These are phyloP conservation scores for Ectropis crepuscularia DNA, from an alignment of 2,888 invertebrate species.

Conservation along the genomic window DNA sequence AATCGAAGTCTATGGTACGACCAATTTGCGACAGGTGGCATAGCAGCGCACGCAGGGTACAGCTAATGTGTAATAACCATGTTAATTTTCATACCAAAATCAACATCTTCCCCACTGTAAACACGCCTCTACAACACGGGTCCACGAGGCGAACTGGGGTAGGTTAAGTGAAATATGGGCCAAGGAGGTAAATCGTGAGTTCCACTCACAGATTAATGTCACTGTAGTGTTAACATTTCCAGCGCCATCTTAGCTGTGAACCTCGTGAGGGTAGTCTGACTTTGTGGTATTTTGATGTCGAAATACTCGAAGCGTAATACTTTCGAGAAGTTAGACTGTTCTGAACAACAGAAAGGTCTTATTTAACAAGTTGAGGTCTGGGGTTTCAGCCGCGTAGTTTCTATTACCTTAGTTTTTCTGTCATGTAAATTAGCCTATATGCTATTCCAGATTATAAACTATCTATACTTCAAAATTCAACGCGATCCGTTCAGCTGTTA, in stretches of 20 bases:
- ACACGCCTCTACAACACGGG: conserved; percentile 11
- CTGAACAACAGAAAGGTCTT: too few species aligned
- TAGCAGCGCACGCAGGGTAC: too few species aligned
- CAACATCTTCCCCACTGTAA: conserved; percentile 4
- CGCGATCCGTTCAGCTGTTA: too few species aligned
- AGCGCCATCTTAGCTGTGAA: conserved; percentile 36
- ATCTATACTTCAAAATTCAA: too few species aligned
- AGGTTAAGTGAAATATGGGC: conserved; percentile 55
- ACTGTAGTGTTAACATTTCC: conserved; percentile 36
- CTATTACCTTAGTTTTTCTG: too few species aligned
- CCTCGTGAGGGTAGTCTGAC: conserved; percentile 5
- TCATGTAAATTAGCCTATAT: too few species aligned
- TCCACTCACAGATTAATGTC: conserved; percentile 46
- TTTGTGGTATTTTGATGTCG: conserved; percentile 4
- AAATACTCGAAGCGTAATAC: not conserved
- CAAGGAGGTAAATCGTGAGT: conserved; percentile 47
- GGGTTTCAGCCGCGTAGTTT: too few species aligned
- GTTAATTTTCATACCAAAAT: conserved; percentile 2
- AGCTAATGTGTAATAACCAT: not conserved
- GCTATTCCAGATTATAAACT: too few species aligned
- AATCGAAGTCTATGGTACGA: too few species aligned
- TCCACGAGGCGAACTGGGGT: conserved; percentile 25
- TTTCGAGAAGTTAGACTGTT: too few species aligned
- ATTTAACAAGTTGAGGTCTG: too few species aligned
- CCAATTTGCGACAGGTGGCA: too few species aligned